Evolutionary conservation across 2,888 invertebrate genomes (phyloP).

Genomic region (Steinernema hermaphroditum): DNA sequence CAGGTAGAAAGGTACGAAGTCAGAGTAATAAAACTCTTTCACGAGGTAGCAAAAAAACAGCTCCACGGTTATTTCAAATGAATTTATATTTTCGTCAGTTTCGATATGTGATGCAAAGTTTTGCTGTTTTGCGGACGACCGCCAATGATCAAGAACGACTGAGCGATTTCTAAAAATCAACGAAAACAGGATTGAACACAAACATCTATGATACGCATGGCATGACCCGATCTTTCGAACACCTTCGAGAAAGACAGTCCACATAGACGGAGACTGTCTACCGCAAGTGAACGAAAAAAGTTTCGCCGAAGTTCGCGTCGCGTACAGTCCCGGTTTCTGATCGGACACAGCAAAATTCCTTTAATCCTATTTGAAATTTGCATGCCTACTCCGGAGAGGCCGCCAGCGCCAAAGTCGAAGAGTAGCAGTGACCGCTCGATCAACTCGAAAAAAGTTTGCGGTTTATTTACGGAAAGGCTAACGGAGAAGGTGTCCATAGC

Average conservation of each 20-base stretch:
- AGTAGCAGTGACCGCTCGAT: background rate
- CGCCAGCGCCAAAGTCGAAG: background rate
- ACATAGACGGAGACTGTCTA: background rate
- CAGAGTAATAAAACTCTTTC: too few species aligned
- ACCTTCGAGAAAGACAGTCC: background rate
- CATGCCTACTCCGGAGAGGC: background rate
- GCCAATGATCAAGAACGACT: too few species aligned
- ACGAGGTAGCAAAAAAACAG: too few species aligned
- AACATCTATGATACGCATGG: background rate
- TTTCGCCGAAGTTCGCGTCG: too few species aligned
- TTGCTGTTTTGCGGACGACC: too few species aligned
- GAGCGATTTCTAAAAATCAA: background rate
- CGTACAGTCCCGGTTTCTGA: background rate
- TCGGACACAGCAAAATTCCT: background rate
- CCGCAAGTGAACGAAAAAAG: background rate
- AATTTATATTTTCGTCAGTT: too few species aligned
- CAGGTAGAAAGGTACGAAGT: too few species aligned
- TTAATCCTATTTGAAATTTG: background rate
- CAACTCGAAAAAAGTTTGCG: background rate
- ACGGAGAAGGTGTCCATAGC: slow-evolving; percentile 2
- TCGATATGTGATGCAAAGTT: too few species aligned
- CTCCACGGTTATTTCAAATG: too few species aligned
- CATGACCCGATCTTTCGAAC: background rate
- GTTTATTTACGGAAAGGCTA: slow-evolving; percentile 3
- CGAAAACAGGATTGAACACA: background rate